Conservation (phyloP, 2,888 invertebrate genomes). For the Chrysodeixis includens region DNA sequence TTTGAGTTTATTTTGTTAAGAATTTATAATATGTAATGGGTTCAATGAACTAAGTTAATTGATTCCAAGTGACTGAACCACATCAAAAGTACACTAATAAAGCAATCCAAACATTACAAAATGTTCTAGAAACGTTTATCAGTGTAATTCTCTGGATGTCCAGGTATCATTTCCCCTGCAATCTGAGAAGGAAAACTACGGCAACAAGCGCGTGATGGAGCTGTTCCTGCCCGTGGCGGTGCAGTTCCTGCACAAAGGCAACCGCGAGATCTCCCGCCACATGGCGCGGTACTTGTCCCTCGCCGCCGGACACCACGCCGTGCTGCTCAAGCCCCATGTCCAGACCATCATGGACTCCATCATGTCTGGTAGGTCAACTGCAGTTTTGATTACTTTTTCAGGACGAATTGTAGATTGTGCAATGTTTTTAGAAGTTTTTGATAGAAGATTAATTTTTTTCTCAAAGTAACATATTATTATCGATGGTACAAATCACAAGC, state of each 20-base stretch:
- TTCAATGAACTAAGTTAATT: background rate
- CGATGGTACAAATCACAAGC: too few species aligned
- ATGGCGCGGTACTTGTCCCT: slow-evolving; percentile 97
- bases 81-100: background rate
- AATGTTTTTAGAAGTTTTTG: too few species aligned
- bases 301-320: slow-evolving; percentile 97
- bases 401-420: too few species aligned
- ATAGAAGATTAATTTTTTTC: too few species aligned
- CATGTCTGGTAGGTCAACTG: slow-evolving; percentile 90
- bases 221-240: slow-evolving; percentile 96
- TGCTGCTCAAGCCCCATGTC: slow-evolving; percentile 95
- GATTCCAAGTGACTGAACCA: background rate
- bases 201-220: slow-evolving; percentile 92
- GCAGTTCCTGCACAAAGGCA: slow-evolving; percentile 96
- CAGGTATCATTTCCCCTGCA: slow-evolving; percentile 86
- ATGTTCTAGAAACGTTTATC: background rate
- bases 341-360: slow-evolving; percentile 97
- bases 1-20: background rate
- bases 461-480: too few species aligned
- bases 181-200: slow-evolving; percentile 88
- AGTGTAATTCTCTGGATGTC: background rate
- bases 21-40: background rate
- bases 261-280: slow-evolving; percentile 96
- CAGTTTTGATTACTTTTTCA: background rate
- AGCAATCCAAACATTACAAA: background rate